Percentiles rank a stretch among this genome's conserved stretches.
Evolutionary conservation across 2,113 vertebrate species (phyloP).

Genomic region (Lonchura striata): DNA sequence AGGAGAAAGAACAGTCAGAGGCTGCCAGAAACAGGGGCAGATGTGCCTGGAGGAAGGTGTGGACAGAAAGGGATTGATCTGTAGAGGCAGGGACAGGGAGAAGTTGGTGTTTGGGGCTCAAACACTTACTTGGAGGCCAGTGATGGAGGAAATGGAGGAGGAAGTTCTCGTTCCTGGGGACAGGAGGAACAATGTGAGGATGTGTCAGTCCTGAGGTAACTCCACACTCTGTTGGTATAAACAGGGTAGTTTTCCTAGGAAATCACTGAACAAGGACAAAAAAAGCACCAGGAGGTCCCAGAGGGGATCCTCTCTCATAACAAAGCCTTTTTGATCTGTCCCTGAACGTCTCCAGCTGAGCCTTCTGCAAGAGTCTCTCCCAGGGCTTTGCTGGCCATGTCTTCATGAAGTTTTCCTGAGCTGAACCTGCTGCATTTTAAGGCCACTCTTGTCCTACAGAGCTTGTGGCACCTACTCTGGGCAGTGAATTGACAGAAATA

Average conservation of each 20-base stretch:
- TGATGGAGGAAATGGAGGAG: background rate
- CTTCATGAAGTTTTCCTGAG: background rate
- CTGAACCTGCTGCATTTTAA: background rate
- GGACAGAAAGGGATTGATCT: background rate
- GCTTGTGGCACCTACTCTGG: background rate
- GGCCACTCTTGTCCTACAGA: background rate
- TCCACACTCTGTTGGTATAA: background rate
- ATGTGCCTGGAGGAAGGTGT: too few species aligned
- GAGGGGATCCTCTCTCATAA: background rate
- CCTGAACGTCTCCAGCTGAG: background rate
- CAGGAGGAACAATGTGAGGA: background rate
- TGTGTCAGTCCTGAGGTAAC: background rate
- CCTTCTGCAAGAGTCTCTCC: background rate
- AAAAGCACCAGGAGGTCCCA: rapidly evolving
- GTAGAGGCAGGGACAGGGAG: background rate
- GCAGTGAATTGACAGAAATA: background rate
- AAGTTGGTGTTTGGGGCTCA: background rate
- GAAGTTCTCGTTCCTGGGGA: background rate
- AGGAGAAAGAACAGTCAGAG: background rate
- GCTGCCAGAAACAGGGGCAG: background rate
- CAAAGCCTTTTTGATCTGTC: background rate
- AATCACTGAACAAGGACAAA: background rate
- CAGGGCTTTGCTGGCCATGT: background rate
- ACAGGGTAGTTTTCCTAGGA: background rate
- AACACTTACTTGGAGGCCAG: background rate